Percentiles rank a stretch among this genome's conserved stretches.
Evolutionary conservation across 2,888 invertebrate species (phyloP).

Genomic region (Drosophila bunnanda): DNA sequence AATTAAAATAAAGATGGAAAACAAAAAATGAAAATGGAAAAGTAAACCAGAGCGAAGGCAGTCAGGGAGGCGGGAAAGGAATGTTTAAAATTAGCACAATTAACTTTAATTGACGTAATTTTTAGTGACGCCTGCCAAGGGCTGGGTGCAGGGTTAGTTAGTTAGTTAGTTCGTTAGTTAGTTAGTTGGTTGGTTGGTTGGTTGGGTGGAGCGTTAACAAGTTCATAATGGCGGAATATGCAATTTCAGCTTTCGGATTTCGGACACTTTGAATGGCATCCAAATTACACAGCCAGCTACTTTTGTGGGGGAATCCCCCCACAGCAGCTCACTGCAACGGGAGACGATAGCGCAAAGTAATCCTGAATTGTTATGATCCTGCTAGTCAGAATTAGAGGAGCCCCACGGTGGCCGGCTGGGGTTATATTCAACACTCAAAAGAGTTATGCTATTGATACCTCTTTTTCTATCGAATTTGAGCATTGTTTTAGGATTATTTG

Average conservation of each 20-base stretch:
- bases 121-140: conserved; percentile 53
- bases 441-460: background rate
- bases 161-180: conserved; percentile 17
- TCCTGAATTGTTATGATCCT: conserved; percentile 16
- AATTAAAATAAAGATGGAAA: conserved; percentile 3
- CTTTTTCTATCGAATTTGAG: background rate
- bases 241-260: conserved; percentile 60
- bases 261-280: conserved; percentile 68
- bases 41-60: conserved; percentile 23
- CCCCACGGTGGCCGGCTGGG: background rate
- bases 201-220: conserved; percentile 56
- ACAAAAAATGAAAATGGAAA: conserved; percentile 10
- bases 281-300: conserved; percentile 54
- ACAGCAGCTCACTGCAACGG: background rate
- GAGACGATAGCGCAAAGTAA: background rate
- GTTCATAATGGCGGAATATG: conserved; percentile 72
- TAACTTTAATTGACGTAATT: conserved; percentile 76
- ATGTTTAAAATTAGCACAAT: conserved; percentile 72
- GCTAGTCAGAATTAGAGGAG: background rate
- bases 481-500: background rate
- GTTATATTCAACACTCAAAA: background rate
- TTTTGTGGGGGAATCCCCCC: conserved; percentile 19
- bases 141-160: conserved; percentile 9
- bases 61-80: background rate
- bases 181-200: conserved; percentile 11